Evolutionary conservation across 1,140 invertebrate species (phyloP).

Genomic region (Drosophila takahashii): DNA sequence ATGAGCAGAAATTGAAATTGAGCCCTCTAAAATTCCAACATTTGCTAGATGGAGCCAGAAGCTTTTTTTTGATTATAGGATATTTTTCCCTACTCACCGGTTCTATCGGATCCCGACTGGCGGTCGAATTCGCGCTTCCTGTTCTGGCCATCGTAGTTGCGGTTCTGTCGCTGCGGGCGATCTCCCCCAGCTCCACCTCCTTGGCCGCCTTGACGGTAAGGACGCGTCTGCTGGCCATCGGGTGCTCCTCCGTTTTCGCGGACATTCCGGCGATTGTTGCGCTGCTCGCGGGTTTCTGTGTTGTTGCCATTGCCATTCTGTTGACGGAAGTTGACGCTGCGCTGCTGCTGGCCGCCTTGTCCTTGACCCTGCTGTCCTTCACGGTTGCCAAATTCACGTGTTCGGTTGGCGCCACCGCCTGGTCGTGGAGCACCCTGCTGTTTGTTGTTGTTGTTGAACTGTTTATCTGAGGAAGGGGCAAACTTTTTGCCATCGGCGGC

Average conservation of each 20-base stretch:
- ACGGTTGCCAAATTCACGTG: constrained; percentile 77
- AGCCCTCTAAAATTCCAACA: too few species aligned
- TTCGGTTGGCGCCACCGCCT: constrained; percentile 58
- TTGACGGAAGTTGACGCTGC: constrained; percentile 82
- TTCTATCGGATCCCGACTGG: constrained; percentile 97
- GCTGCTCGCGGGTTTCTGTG: constrained; percentile 88
- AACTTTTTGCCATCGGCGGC: constrained; percentile 62
- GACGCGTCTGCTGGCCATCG: constrained; percentile 85
- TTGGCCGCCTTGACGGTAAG: constrained; percentile 62
- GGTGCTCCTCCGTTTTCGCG: constrained; percentile 86
- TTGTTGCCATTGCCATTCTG: constrained; percentile 76
- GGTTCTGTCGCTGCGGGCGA: constrained; percentile 83
- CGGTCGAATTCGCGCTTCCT: constrained; percentile 96
- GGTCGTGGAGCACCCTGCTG: constrained; percentile 68
- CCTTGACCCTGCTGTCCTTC: constrained; percentile 75
- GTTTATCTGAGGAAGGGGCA: constrained; percentile 52
- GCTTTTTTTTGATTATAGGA: too few species aligned
- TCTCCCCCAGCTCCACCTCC: constrained; percentile 63
- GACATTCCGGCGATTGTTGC: constrained; percentile 89
- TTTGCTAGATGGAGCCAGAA: too few species aligned
- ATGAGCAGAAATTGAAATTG: too few species aligned
- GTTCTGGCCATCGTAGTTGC: constrained; percentile 88
- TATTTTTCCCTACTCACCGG: constrained; percentile 87
- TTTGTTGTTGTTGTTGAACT: constrained; percentile 55
- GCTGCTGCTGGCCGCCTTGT: constrained; percentile 62